Evolutionary conservation across 1,140 invertebrate genomes (phyloP), one percentile per base, ranked within the genome.

Genomic region (Antheraea pernyi): DNA sequence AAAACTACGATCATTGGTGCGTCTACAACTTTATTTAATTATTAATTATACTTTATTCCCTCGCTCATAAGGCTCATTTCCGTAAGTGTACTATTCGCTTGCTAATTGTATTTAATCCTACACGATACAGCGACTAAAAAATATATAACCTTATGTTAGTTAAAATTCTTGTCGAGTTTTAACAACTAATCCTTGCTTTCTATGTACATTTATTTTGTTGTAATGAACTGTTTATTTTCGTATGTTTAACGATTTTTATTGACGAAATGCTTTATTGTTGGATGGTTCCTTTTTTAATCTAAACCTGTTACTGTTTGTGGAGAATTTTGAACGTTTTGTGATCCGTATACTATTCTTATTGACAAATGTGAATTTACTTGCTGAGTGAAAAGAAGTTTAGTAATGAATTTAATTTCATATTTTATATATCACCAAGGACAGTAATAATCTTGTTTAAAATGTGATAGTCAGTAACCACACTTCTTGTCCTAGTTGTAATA

Each of bases 1-100:
- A 78, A 79, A 60, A 53, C 46, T 53, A 81, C 78, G 79, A 81
- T 78, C 71, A 82, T 77, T 81, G 85, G 86, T 88, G 80, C 79
- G 87, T 87, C 67, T 16, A 67, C 19, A 66, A 61, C 46, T 60
- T 73, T 69, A 58, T 65, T 61, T 73, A 70, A 75, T 65, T 63
- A 16, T 58, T 70, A 68, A 73, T 70, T 71, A 67, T 68, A 73
- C 71, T 66, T 70, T 68, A 75, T 69, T 36, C n/a, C 39, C 30
- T 64, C n/a, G 10, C 10, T 53, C 62, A 68, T 74, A n/a, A n/a
- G n/a, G n/a, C n/a, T n/a, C n/a, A n/a, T n/a, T n/a, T n/a, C n/a
- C n/a, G n/a, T n/a, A n/a, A n/a, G n/a, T n/a, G n/a, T n/a, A n/a
- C n/a, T n/a, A n/a, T n/a, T n/a, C n/a, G n/a, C 7, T 53, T 13